Base-by-base conservation (phyloP, 2,888 invertebrate species). In the Cantharis rufa region DNA sequence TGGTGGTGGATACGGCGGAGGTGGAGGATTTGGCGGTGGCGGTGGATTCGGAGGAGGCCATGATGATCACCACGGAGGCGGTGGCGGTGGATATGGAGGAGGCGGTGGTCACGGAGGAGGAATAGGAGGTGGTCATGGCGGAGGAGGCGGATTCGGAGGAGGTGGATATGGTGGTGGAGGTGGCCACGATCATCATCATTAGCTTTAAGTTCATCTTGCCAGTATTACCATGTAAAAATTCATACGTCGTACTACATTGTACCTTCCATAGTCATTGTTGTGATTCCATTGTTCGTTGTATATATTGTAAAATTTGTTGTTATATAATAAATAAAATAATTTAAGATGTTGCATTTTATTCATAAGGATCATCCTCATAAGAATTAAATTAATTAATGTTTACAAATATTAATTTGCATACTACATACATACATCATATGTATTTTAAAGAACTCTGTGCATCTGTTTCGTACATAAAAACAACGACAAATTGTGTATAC, bases 131-230 rank as follows among this genome's bases (percentile, higher is more conserved):
- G 68, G 66, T 15, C 61, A 72, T 11, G 73, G 73, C 1, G 77
- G 77, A 4, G 74, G 48, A 10, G 48, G 77, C 15, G 78, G 70
- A n/a, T 13, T 13, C 1, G 32, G 48, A n/a, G 48, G 48, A n/a
- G 69, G 72, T 15, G 78, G 76, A 15, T 70, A 71, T 11, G 77
- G 73, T 15, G 78, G 76, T 10, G 74, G 77, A 28, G 77, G 79
- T 15, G 70, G 76, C 16, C 79, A 79, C 62, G 77, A 74, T 16
- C 78, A 79, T 64, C 78, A 78, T 27, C 72, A 79, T 63, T 78
- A 76, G 72, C 5, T n/a, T 7, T n/a, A n/a, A n/a, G 5, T n/a
- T 48, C 9, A n/a, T n/a, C 48, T n/a, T 48, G 48, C 48, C 48
- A 48, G 48, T 48, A 48, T 48, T 48, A 48, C n/a, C 48, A 7